A percentile compares a stretch with the other conserved stretches of the same genome.
phyloP scores from a whole-genome alignment of 2,797 vertebrate genomes.

The Spinibarbus caldwelli region DNA sequence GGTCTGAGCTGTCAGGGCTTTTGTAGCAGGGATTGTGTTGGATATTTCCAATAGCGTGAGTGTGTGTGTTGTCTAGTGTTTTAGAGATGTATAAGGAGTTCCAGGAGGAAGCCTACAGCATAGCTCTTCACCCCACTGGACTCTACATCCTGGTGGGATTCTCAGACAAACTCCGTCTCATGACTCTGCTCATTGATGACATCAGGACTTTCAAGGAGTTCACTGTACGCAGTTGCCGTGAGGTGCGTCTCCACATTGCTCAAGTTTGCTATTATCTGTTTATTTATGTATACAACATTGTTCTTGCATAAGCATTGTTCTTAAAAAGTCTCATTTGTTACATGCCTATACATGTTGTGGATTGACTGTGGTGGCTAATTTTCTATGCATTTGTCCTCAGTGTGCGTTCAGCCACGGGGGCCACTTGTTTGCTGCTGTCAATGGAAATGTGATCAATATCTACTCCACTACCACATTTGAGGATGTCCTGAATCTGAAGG shows the following conservation, averaged over 20 bases:
- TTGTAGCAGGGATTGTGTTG: background rate
- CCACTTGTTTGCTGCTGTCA: slow-evolving; percentile 93
- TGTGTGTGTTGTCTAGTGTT: slow-evolving; percentile 66
- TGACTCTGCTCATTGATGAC: slow-evolving; percentile 91
- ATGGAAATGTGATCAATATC: slow-evolving; percentile 91
- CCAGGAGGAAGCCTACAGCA: slow-evolving; percentile 85
- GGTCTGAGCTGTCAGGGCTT: background rate
- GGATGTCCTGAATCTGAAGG: slow-evolving; percentile 88
- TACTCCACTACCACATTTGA: slow-evolving; percentile 89
- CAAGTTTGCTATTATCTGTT: background rate
- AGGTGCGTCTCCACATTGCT: slow-evolving; percentile 76
- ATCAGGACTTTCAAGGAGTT: slow-evolving; percentile 89
- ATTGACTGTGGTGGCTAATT: background rate
- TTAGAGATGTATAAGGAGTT: slow-evolving; percentile 90
- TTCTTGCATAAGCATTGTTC: background rate
- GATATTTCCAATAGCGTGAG: background rate
- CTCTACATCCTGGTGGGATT: slow-evolving; percentile 91
- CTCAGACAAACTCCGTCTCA: slow-evolving; percentile 88
- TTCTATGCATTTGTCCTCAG: slow-evolving; percentile 67
- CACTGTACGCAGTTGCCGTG: slow-evolving; percentile 85
- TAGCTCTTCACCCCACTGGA: slow-evolving; percentile 91
- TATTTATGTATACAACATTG: background rate
- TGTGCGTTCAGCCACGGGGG: slow-evolving; percentile 92
- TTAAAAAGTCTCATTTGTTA: background rate
- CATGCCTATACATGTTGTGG: background rate